Base-by-base conservation (phyloP, 2,113 vertebrate species). In the Albula goreensis region DNA sequence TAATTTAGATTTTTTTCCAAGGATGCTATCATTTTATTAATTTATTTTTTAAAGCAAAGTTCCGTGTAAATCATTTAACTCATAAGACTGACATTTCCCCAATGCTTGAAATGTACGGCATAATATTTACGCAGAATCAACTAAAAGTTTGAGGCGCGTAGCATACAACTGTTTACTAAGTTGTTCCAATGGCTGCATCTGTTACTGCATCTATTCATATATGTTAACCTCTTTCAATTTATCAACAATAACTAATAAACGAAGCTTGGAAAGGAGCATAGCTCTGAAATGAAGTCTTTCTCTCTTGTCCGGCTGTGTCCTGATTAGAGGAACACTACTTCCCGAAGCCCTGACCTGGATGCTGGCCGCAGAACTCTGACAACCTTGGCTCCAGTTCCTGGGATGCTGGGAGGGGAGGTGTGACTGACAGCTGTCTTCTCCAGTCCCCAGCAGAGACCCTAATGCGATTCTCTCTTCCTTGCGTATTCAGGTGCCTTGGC, bases 381-480 rank as follows among this genome's bases (percentile, higher is more conserved):
- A 85, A 10, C 80, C 80, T 25, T 7, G 86, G 90, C 91, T 91
- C 88, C 91, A 82, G 87, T 92, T 88, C 87, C 89, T 81, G 80
- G 48, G 85, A 87, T 41, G 78, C 31, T 85, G 90, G 91, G 90
- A 88, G 91, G 92, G 88, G 41, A 74, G 78, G n/a, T 63, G 57
- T 93, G 93, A 94, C 90, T 91, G 93, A 91, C 93, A 93, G 70
- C 80, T 77, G 17, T 49, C 25, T 31, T n/a, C 84, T 84, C 91
- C 87, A 93, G 93, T 92, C 91, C 90, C 78, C 79, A 80, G 82
- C 3, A 50, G 19, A 15, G 50, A 17, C 3, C 0, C 12, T 5
- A 25, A 3, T 31, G 41, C 41, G n/a, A 50, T 50, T n/a, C 31
- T 15, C 22, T 50, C n/a, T 15, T 41, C 13, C 5, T 10, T 56